These are phyloP conservation scores for Tiliqua scincoides DNA, from an alignment of 2,113 vertebrate species.

Conservation along the genomic window DNA sequence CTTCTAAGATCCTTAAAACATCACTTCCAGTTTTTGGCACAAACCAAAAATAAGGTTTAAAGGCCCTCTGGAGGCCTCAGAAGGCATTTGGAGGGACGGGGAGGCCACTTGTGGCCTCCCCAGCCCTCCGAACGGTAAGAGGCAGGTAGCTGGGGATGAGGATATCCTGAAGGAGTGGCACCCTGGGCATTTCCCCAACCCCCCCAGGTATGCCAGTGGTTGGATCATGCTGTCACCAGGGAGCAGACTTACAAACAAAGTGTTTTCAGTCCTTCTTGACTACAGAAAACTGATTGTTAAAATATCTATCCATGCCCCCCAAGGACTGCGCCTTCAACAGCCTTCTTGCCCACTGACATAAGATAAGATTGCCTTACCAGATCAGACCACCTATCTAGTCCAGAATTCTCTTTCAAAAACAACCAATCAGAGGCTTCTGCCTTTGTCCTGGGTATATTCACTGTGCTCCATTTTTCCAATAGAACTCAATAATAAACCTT, in stretches of 20 bases:
- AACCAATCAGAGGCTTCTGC: not conserved
- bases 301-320: not conserved
- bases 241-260: not conserved
- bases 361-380: not conserved
- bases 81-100: too few relatives aligned
- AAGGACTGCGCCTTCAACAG: not conserved
- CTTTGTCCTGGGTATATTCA: not conserved
- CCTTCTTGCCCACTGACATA: not conserved
- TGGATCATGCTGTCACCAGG: not conserved
- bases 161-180: too few relatives aligned
- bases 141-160: too few relatives aligned
- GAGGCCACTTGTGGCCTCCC: too few relatives aligned
- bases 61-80: too few relatives aligned
- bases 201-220: too few relatives aligned
- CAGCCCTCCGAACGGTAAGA: too few relatives aligned
- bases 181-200: too few relatives aligned
- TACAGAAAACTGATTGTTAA: not conserved
- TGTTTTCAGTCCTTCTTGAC: not conserved
- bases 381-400: not conserved
- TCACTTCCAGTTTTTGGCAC: too few relatives aligned
- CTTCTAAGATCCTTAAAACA: too few relatives aligned
- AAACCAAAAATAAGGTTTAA: too few relatives aligned
- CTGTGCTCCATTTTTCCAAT: not conserved
- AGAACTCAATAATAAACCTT: not conserved
- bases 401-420: not conserved